Base-by-base conservation (phyloP, 2,888 invertebrate species). In the Steinernema scapterisci region DNA sequence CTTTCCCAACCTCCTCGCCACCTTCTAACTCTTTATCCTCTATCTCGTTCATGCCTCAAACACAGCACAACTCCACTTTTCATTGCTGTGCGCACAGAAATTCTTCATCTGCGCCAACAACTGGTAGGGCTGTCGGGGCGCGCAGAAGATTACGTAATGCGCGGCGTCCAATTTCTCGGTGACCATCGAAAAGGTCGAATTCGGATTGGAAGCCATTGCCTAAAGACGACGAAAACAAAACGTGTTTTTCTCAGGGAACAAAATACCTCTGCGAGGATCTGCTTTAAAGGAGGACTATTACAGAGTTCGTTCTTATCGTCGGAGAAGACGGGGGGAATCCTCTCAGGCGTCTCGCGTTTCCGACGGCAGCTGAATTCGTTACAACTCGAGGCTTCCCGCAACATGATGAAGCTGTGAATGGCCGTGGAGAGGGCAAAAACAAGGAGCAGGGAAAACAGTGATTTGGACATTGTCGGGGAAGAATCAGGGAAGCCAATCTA, bases 281-380 rank as follows among this genome's bases (percentile, higher is more conserved):
- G 25, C 38, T n/a, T 27, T 7, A 63, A 31, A 11, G 63, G 63
- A 6, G 63, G 63, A 63, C 63, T 63, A 27, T 63, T 63, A 63
- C 63, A 63, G 31, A 63, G 31, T 27, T 27, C 27, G 38, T 63
- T 63, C 13, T 38, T 9, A 31, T 63, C 63, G 27, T 63, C 63
- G 63, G 63, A 63, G 63, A 63, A 63, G 31, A 63, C 63, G 38
- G 38, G n/a, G 23, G 54, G 63, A 16, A 31, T n/a, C 11, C 27
- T 63, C 63, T 63, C 63, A 38, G 63, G 63, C 5, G 63, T 27
- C 31, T 63, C 63, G 63, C 63, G 63, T 63, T 63, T 63, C 63
- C 63, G 63, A 16, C 63, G 63, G 19, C 63, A 63, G 19, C 63
- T 63, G 63, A 63, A 63, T n/a, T 63, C 63, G 27, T 25, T 31